A percentile compares a stretch with the other conserved stretches of the same genome.
Evolutionary conservation across 2,113 vertebrate species (phyloP).

Genomic region (Setophaga coronata): DNA sequence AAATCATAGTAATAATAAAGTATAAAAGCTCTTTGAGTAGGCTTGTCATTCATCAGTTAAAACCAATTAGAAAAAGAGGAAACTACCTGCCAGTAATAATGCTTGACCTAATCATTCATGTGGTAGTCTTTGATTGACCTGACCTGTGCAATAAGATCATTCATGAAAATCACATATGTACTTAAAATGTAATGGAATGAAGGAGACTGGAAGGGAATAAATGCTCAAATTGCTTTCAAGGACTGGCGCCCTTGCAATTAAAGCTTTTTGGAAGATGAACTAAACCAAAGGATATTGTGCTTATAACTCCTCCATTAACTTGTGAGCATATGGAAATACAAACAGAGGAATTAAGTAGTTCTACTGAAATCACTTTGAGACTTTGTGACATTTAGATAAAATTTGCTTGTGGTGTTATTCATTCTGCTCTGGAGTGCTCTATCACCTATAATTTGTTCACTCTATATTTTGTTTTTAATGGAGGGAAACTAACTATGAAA

Average conservation of each 20-base stretch:
- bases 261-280: neutral
- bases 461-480: neutral
- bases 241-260: neutral
- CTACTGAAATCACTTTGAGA: neutral
- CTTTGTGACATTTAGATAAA: neutral
- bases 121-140: neutral
- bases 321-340: neutral
- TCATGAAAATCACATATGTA: neutral
- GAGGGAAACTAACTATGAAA: neutral
- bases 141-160: neutral
- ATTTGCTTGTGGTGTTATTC: neutral
- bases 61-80: neutral
- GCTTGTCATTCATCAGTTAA: neutral
- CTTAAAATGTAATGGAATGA: neutral
- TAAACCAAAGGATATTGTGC: neutral
- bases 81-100: neutral
- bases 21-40: neutral
- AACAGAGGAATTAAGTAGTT: neutral
- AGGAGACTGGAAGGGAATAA: neutral
- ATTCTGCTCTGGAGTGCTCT: neutral
- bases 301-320: neutral
- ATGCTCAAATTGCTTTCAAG: neutral
- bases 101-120: neutral
- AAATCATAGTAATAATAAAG: neutral
- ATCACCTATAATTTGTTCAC: neutral